Percentiles rank a stretch among this genome's conserved stretches.
These are phyloP conservation scores for Abscondita cerata DNA, from an alignment of 2,888 invertebrate genomes.

Conservation along the genomic window DNA sequence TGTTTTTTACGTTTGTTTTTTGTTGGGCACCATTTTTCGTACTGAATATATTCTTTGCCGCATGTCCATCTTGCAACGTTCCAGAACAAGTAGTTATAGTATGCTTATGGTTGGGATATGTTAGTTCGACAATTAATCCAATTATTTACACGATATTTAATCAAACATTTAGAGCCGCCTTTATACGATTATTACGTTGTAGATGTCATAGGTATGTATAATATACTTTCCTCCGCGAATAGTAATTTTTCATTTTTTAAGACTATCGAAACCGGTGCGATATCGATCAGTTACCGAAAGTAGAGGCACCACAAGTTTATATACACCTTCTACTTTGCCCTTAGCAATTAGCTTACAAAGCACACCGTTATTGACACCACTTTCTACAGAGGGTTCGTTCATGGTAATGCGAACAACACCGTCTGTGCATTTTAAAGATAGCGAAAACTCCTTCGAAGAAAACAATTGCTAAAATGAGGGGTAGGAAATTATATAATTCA, in stretches of 20 bases:
- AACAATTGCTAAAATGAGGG: conserved; percentile 51
- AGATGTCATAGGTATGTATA: conserved; percentile 76
- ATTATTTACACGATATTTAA: conserved; percentile 95
- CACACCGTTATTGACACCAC: conserved; percentile 61
- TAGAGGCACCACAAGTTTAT: conserved; percentile 73
- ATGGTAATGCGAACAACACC: conserved; percentile 55
- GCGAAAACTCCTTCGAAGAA: conserved; percentile 53
- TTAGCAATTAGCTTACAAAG: conserved; percentile 79
- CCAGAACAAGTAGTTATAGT: conserved; percentile 79
- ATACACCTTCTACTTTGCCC: conserved; percentile 76
- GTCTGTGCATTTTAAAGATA: conserved; percentile 53
- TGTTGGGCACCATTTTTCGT: conserved; percentile 95
- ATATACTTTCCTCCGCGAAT: too few species aligned
- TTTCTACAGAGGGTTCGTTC: conserved; percentile 53
- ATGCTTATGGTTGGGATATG: conserved; percentile 91
- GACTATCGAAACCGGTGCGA: conserved; percentile 73
- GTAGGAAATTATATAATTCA: conserved; percentile 16
- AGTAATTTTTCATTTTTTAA: conserved; percentile 57
- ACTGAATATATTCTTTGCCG: conserved; percentile 85
- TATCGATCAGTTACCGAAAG: conserved; percentile 76
- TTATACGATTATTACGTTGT: conserved; percentile 77
- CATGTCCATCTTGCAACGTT: conserved; percentile 80
- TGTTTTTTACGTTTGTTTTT: conserved; percentile 91
- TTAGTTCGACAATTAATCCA: conserved; percentile 91
- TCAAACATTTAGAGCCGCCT: conserved; percentile 85